phyloP scores from a whole-genome alignment of 1,140 invertebrate genomes.

The Hypothenemus hampei region DNA sequence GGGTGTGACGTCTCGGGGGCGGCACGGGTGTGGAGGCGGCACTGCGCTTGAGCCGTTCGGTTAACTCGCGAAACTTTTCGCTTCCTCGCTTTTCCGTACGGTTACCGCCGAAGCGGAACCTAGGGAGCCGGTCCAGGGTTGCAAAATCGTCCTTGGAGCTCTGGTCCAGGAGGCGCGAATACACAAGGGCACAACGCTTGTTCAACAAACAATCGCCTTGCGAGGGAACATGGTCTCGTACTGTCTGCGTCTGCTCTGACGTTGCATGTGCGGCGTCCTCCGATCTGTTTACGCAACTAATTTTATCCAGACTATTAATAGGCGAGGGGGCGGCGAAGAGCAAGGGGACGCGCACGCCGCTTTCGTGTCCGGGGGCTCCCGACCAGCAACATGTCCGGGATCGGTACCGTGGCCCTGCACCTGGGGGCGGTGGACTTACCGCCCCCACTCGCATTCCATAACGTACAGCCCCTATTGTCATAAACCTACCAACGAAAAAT shows the following conservation, averaged over 20 bases:
- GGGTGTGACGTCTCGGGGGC: slow-evolving; percentile 43
- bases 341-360: slow-evolving; percentile 41
- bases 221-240: slow-evolving; percentile 37
- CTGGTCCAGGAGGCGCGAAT: slow-evolving; percentile 32
- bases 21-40: slow-evolving; percentile 47
- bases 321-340: slow-evolving; percentile 30
- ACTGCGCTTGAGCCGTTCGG: slow-evolving; percentile 61
- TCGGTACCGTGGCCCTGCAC: slow-evolving; percentile 42
- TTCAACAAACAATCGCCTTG: slow-evolving; percentile 35
- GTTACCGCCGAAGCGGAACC: slow-evolving; percentile 67
- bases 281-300: slow-evolving; percentile 45
- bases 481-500: slow-evolving; percentile 43
- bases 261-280: slow-evolving; percentile 48
- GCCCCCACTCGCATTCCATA: slow-evolving; percentile 54
- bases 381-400: slow-evolving; percentile 42
- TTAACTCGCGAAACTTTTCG: slow-evolving; percentile 67
- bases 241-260: slow-evolving; percentile 41
- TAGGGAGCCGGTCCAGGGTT: slow-evolving; percentile 72
- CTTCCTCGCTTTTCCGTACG: slow-evolving; percentile 51
- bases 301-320: slow-evolving; percentile 47
- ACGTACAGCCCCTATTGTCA: slow-evolving; percentile 55
- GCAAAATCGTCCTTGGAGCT: slow-evolving; percentile 25
- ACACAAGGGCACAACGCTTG: slow-evolving; percentile 37
- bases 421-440: slow-evolving; percentile 44
- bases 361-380: slow-evolving; percentile 35